Percentiles rank a stretch among this genome's conserved stretches.
Evolutionary conservation across 2,113 vertebrate species (phyloP).

Genomic region (Thamnaconus septentrionalis): DNA sequence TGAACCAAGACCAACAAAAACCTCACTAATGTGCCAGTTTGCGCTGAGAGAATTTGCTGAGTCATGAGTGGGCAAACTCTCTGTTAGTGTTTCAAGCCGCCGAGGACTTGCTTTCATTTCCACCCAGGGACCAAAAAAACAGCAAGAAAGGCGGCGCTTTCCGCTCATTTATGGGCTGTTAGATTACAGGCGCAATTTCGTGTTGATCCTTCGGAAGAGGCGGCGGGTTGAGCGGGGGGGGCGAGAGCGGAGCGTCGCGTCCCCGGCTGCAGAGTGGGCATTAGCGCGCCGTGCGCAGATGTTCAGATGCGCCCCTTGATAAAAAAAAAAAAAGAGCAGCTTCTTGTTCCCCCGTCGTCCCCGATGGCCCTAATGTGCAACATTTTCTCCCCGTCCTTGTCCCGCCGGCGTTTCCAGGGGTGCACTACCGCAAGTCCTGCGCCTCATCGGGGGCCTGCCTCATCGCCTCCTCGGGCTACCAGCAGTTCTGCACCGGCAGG

Average conservation of each 20-base stretch:
- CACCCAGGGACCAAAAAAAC: too few relatives aligned
- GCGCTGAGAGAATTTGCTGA: too few relatives aligned
- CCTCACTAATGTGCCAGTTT: too few relatives aligned
- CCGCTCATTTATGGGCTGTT: not conserved
- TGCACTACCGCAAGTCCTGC: conserved; percentile 92
- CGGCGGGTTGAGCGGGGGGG: not conserved
- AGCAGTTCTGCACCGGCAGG: conserved; percentile 93
- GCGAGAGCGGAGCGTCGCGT: not conserved
- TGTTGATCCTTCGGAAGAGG: conserved; percentile 1
- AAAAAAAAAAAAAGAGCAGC: not conserved
- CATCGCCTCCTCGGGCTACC: conserved; percentile 92
- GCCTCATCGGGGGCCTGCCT: conserved; percentile 91
- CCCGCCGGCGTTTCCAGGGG: conserved; percentile 85
- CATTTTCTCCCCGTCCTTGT: conserved; percentile 4
- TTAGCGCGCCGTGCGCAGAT: not conserved
- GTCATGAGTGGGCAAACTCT: too few relatives aligned
- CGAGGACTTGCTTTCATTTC: too few relatives aligned
- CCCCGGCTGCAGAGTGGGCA: not conserved
- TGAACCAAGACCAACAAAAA: too few relatives aligned
- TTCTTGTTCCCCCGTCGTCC: conserved; percentile 2
- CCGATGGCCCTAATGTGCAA: conserved; percentile 5
- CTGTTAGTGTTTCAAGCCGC: too few relatives aligned
- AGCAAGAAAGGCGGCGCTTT: too few relatives aligned
- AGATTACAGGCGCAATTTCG: not conserved
- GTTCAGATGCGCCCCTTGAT: conserved; percentile 10